Conservation (phyloP, 2,797 vertebrate genomes). For the Sciurus carolinensis region DNA sequence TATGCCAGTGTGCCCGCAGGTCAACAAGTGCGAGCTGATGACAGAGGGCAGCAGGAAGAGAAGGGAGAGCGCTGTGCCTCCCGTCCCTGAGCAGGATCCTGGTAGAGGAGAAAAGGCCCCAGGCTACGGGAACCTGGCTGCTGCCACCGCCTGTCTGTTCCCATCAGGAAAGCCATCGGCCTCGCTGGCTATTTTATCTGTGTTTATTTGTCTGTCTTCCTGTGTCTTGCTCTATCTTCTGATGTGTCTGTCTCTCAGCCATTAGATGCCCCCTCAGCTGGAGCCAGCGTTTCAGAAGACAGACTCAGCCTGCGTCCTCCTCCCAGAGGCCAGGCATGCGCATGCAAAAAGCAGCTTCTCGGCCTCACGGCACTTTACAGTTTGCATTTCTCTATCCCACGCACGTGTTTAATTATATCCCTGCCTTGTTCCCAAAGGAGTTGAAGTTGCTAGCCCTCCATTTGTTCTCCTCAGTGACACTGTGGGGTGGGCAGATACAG, state of each 20-base stretch:
- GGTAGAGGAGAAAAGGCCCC: neutral
- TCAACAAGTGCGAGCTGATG: neutral
- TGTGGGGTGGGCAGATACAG: neutral
- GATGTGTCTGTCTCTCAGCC: slow-evolving; percentile 69
- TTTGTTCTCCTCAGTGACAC: neutral
- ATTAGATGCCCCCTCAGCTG: slow-evolving; percentile 61
- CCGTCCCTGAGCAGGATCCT: neutral
- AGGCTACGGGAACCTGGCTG: neutral
- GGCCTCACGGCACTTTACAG: slow-evolving; percentile 66
- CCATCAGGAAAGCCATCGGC: slow-evolving; percentile 50
- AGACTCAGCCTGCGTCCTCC: neutral
- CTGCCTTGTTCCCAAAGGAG: slow-evolving; percentile 63
- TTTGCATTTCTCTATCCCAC: slow-evolving; percentile 74
- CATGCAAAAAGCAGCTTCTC: neutral
- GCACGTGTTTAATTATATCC: slow-evolving; percentile 75
- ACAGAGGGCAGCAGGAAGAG: neutral
- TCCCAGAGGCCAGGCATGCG: neutral
- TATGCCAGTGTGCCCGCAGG: neutral
- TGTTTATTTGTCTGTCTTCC: slow-evolving; percentile 78
- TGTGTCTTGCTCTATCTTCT: slow-evolving; percentile 75
- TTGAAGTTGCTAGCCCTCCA: slow-evolving; percentile 1
- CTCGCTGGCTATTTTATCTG: slow-evolving; percentile 56
- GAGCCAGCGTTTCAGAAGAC: slow-evolving; percentile 64
- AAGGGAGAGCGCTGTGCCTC: too few species aligned
- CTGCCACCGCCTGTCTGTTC: slow-evolving; percentile 34